Conservation (phyloP, 2,797 vertebrate species). For the Cryptoprocta ferox region DNA sequence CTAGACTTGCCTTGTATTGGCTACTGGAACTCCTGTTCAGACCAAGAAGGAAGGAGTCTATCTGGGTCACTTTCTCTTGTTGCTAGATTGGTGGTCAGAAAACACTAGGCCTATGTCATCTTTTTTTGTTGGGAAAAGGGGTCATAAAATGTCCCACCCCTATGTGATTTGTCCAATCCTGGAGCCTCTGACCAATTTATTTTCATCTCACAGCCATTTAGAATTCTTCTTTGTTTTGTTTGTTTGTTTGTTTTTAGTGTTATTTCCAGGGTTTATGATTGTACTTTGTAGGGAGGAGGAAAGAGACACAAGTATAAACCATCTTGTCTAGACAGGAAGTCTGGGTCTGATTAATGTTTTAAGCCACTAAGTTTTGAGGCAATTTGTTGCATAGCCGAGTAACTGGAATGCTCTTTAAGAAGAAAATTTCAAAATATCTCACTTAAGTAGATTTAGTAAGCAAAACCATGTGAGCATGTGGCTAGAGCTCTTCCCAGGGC, state of each 20-base stretch:
- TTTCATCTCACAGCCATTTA: not conserved
- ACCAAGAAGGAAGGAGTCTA: not conserved
- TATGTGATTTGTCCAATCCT: no score
- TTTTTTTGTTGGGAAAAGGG: not conserved
- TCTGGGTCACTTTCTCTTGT: not conserved
- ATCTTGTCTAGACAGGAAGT: not conserved
- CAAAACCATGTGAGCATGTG: not conserved
- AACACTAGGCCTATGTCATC: not conserved
- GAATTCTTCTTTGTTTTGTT: not conserved
- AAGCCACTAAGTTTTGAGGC: not conserved
- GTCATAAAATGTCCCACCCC: not conserved
- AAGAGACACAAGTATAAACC: not conserved
- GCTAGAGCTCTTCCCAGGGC: not conserved
- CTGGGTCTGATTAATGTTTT: not conserved
- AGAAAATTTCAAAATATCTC: not conserved
- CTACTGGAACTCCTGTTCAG: not conserved
- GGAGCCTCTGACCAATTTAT: not conserved
- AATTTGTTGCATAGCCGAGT: not conserved
- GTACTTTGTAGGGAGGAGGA: not conserved
- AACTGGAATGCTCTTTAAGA: not conserved
- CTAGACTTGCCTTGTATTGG: not conserved
- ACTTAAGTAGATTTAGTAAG: not conserved
- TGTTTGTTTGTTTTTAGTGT: not conserved
- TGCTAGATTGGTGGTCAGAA: not conserved
- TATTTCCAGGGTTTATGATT: not conserved